Evolutionary conservation across 1,140 invertebrate genomes (phyloP).

Genomic region (Temnothorax longispinosus): DNA sequence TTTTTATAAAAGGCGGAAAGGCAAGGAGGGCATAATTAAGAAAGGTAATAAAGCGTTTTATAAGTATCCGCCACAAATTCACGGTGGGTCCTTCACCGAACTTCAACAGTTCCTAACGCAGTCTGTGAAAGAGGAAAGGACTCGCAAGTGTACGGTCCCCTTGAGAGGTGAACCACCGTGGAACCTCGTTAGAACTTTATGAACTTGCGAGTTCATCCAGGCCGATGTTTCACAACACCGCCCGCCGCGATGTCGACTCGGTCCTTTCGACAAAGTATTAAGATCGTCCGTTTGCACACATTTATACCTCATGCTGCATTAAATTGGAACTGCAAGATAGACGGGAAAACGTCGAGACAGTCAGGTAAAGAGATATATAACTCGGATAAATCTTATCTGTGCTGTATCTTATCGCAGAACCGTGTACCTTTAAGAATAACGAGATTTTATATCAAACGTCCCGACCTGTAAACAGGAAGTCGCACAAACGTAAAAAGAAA

Average conservation of each 20-base stretch:
- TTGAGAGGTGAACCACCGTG: conserved; percentile 49
- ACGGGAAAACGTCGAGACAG: neutral
- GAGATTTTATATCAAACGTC: conserved; percentile 15
- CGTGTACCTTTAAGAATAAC: conserved; percentile 4
- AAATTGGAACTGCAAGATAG: conserved; percentile 4
- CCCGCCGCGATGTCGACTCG: neutral
- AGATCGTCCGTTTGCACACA: conserved; percentile 15
- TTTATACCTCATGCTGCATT: neutral
- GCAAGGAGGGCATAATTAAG: conserved; percentile 3
- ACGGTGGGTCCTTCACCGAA: conserved; percentile 12
- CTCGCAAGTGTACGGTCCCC: neutral
- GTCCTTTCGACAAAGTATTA: conserved; percentile 6
- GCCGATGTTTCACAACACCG: conserved; percentile 40
- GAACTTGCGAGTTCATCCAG: conserved; percentile 53
- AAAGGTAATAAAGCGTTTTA: conserved; percentile 29
- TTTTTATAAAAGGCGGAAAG: neutral
- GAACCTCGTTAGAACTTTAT: conserved; percentile 62
- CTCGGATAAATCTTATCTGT: conserved; percentile 8
- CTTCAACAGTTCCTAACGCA: conserved; percentile 25
- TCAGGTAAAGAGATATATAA: neutral
- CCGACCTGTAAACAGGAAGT: conserved; percentile 18
- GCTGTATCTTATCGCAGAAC: neutral
- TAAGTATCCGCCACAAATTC: conserved; percentile 6
- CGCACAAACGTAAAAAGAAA: neutral
- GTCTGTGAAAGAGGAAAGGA: neutral